Base-by-base conservation (phyloP, 2,797 vertebrate genomes). In the Rhynchotus rufescens region DNA sequence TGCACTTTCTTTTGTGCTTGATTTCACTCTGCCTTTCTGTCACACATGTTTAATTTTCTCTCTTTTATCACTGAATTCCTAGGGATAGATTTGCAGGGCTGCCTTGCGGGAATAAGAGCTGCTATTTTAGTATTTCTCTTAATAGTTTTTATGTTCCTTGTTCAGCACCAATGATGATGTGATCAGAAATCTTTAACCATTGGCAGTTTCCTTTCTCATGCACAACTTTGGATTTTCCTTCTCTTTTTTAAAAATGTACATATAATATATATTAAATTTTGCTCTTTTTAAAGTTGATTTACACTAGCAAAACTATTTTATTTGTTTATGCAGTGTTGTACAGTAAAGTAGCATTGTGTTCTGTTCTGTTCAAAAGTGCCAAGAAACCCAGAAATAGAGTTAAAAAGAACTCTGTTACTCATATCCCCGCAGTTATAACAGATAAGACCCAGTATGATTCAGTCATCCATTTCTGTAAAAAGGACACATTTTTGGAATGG, bases 51-150 rank as follows among this genome's bases (percentile, higher is more conserved):
- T 78, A 92, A 4, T 84, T 87, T 94, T 89, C 80, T 90, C 13
- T 75, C 13, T 78, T 94, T 90, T 91, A 69, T 91, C 80, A 80
- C 51, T 67, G 69, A 76, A 92, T 85, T 92, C 84, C 76, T 86
- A 47, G 40, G 69, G 44, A 82, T 66, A 62, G 83, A 45, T 83
- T 85, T 92, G 26, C 51, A 78, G 30, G 83, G 66, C 64, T 86
- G 51, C 68, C 75, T 80, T 40, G 71, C 0, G 0, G 72, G 62
- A 90, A 64, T 77, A 91, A 69, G 20, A 34, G 47, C 40, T 95
- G 68, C 62, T 80, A 6, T 86, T 93, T 26, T 65, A 32, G 15
- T 84, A 16, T 44, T 76, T 76, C 47, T 90, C 44, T 56, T 91
- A 69, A 23, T 62, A 84, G 54, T 65, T 32, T 89, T 92, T 88